Evolutionary conservation across 2,888 invertebrate genomes (phyloP).

Genomic region (Cryptophagus acutangulus): DNA sequence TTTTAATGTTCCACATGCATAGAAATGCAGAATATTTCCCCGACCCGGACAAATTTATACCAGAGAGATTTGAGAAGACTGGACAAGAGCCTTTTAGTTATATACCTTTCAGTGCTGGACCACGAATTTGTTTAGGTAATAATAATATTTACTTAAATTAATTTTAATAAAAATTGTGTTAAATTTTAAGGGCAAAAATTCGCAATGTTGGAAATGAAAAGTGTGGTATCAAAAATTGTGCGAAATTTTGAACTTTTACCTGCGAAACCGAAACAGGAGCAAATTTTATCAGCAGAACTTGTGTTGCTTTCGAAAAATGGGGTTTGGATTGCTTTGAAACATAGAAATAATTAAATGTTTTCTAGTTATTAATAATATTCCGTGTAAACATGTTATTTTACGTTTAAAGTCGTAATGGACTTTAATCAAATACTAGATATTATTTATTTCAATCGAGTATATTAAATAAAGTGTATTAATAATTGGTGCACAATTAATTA

Average conservation of each 20-base stretch:
- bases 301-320: constrained; percentile 13
- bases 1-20: constrained; percentile 50
- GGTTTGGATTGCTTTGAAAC: constrained; percentile 8
- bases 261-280: constrained; percentile 7
- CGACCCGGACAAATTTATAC: constrained; percentile 32
- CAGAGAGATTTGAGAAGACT: not conserved
- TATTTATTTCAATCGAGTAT: too few relatives aligned
- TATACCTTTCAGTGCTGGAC: constrained; percentile 13
- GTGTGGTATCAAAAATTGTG: constrained; percentile 7
- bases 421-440: too few relatives aligned
- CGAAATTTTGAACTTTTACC: constrained; percentile 12
- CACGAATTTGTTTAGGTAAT: constrained; percentile 7
- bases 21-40: constrained; percentile 51
- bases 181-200: not conserved
- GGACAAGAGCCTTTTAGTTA: constrained; percentile 11
- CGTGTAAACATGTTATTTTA: too few relatives aligned
- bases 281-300: constrained; percentile 10
- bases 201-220: constrained; percentile 13
- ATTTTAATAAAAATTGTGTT: not conserved
- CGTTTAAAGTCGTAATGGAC: too few relatives aligned
- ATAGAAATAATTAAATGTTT: too few relatives aligned
- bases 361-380: too few relatives aligned
- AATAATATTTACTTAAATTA: not conserved
- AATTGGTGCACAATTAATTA: too few relatives aligned
- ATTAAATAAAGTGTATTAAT: too few relatives aligned